Conservation (phyloP, 1,140 invertebrate genomes). For the Lepidurus packardi region DNA sequence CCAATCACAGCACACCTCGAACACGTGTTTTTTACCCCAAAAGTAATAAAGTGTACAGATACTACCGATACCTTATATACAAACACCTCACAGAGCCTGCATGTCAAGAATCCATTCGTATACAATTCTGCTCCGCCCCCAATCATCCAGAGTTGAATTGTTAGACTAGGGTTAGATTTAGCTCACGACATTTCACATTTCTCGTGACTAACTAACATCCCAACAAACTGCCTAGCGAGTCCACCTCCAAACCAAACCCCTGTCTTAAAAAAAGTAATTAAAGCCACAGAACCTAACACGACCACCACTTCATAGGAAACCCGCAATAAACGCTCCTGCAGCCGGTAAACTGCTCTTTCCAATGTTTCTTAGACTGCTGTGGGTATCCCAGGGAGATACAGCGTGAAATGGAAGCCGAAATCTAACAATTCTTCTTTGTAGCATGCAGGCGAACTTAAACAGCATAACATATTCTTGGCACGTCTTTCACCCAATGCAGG, state of each 20-base stretch:
- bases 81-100: neutral
- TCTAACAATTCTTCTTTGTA: neutral
- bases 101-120: constrained; percentile 4
- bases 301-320: neutral
- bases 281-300: no score
- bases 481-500: constrained; percentile 1
- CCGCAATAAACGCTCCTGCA: neutral
- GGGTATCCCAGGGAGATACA: neutral
- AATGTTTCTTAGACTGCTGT: neutral
- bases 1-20: no score
- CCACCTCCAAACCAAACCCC: neutral
- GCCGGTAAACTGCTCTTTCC: neutral
- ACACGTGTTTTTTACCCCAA: no score
- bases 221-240: neutral
- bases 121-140: neutral
- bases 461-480: neutral
- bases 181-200: neutral
- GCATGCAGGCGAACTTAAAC: neutral
- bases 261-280: no score
- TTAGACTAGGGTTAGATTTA: neutral
- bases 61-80: neutral
- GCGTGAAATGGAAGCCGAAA: neutral
- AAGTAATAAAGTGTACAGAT: no score
- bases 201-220: neutral
- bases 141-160: neutral